Conservation (phyloP, 2,797 vertebrate genomes). For the Stomatorhinus walkeri region DNA sequence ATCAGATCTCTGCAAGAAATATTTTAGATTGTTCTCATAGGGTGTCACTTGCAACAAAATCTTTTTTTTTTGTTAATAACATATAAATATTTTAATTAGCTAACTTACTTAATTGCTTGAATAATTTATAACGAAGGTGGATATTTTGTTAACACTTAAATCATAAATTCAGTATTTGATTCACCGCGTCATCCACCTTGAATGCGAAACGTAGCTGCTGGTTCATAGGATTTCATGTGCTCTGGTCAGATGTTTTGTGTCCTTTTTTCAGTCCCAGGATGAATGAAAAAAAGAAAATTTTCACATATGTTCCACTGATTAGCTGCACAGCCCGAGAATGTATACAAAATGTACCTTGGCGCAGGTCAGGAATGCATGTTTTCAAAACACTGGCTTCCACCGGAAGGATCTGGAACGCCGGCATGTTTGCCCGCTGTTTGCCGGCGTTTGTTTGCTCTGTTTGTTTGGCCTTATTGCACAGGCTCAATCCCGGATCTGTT, state of each 20-base stretch:
- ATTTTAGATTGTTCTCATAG: not conserved
- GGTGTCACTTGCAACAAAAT: not conserved
- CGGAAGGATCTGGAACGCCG: conserved; percentile 19
- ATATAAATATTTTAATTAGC: not conserved
- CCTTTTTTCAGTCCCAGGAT: not conserved
- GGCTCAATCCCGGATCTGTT: conserved; percentile 3
- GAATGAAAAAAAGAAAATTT: not conserved
- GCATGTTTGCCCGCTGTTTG: not conserved
- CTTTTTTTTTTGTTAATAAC: not conserved
- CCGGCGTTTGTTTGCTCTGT: conserved; percentile 14
- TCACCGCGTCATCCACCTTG: not conserved
- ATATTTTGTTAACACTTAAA: not conserved
- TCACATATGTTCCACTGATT: not conserved
- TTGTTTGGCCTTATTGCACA: conserved; percentile 5
- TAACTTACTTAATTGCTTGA: not conserved
- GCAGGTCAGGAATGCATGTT: conserved; percentile 8
- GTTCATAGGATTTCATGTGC: not conserved
- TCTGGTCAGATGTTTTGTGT: not conserved
- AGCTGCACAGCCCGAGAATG: not conserved
- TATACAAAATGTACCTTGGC: not conserved
- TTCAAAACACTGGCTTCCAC: conserved; percentile 17
- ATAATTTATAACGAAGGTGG: not conserved
- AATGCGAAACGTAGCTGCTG: not conserved
- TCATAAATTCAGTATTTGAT: not conserved
- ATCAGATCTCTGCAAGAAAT: not conserved